Conservation (phyloP, 1,140 invertebrate species). For the Liolophura sinensis region DNA sequence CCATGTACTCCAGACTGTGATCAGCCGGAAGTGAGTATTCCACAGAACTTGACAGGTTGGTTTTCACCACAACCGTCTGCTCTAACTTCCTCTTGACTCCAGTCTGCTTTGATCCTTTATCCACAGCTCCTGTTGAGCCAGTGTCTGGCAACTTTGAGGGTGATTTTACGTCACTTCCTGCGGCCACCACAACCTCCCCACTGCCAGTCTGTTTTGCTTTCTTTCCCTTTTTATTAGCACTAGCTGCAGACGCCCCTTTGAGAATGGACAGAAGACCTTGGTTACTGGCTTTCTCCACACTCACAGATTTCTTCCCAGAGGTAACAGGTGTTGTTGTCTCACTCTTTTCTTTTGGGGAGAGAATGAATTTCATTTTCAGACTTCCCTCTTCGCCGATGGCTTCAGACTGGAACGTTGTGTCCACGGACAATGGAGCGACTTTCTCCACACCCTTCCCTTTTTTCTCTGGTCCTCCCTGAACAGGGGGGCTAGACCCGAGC, state of each 20-base stretch:
- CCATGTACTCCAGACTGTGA: too few relatives aligned
- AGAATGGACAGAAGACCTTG: not conserved
- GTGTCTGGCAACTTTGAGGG: not conserved
- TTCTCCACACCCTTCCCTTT: not conserved
- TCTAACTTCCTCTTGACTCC: too few relatives aligned
- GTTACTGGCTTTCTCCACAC: not conserved
- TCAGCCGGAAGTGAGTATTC: too few relatives aligned
- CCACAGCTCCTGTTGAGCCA: too few relatives aligned
- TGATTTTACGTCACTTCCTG: slow-evolving; percentile 7
- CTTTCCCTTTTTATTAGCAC: slow-evolving; percentile 13
- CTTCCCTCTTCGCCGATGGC: slow-evolving; percentile 14
- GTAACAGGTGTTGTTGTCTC: not conserved
- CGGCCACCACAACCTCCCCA: slow-evolving; percentile 3
- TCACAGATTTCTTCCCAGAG: not conserved
- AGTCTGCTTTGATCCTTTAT: too few relatives aligned
- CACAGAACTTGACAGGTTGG: too few relatives aligned
- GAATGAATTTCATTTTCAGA: slow-evolving; percentile 30
- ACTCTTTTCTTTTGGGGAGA: slow-evolving; percentile 21
- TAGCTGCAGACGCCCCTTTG: slow-evolving; percentile 4
- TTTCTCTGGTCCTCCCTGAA: not conserved
- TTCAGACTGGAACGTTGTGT: slow-evolving; percentile 1
- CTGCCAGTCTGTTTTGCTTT: slow-evolving; percentile 13
- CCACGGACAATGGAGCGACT: not conserved
- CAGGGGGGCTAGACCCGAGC: slow-evolving; percentile 1
- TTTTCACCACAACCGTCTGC: too few relatives aligned